Percentiles rank a stretch among this genome's conserved stretches.
Conservation (phyloP, 2,797 vertebrate species). For the Syngnathus acus region DNA sequence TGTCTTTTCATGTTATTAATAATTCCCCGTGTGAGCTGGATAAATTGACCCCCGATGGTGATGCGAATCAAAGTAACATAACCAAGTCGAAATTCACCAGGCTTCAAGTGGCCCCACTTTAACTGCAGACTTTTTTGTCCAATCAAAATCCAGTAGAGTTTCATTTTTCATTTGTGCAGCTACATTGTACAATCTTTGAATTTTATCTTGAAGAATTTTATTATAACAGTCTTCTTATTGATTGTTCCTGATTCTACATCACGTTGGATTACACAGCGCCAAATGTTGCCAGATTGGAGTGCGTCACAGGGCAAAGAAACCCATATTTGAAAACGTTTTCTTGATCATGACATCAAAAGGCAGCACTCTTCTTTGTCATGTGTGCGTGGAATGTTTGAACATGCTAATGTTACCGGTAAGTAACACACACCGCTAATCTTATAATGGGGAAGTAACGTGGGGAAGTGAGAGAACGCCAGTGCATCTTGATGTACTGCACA, state of each 20-base stretch:
- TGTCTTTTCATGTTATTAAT: constrained; percentile 3
- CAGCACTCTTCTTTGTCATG: not conserved
- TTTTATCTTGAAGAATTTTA: too few species aligned
- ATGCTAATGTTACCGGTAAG: constrained; percentile 74
- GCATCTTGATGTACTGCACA: constrained; percentile 60
- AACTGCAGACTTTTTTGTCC: not conserved
- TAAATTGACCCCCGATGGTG: not conserved
- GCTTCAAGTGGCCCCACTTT: not conserved
- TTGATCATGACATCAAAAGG: not conserved
- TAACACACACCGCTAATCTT: constrained; percentile 23
- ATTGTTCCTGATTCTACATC: constrained; percentile 16
- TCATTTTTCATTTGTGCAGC: not conserved
- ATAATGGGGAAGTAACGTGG: constrained; percentile 45
- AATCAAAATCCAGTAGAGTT: not conserved
- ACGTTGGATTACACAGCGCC: constrained; percentile 48
- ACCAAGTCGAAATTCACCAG: not conserved
- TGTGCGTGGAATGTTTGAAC: constrained; percentile 6
- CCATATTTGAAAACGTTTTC: not conserved
- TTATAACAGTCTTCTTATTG: too few species aligned
- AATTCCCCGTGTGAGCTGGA: not conserved
- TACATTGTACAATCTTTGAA: not conserved
- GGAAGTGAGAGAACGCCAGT: constrained; percentile 73
- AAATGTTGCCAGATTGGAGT: not conserved
- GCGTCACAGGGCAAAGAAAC: not conserved
- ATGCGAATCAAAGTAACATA: not conserved